Evolutionary conservation across 2,888 invertebrate genomes (phyloP).

Genomic region (Helicoverpa assulta): DNA sequence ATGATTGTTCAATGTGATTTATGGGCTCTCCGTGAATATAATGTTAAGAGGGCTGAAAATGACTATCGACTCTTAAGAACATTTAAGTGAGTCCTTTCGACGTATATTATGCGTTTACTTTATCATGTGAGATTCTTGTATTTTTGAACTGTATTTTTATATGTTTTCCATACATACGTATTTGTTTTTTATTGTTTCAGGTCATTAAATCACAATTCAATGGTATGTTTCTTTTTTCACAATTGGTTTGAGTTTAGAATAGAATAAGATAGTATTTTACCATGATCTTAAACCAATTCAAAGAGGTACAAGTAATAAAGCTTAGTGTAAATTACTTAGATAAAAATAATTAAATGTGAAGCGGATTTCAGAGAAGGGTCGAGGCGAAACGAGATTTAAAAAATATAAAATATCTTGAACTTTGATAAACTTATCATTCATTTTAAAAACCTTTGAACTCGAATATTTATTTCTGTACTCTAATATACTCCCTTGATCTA

Average conservation of each 20-base stretch:
- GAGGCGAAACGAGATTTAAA: neutral
- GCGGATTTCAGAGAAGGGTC: neutral
- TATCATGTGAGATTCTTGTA: no score
- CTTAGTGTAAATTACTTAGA: no score
- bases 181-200: no score
- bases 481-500: conserved; percentile 21
- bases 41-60: neutral
- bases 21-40: neutral
- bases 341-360: no score
- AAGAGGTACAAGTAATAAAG: no score
- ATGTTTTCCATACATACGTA: no score
- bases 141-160: no score
- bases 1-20: neutral
- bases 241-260: no score
- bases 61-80: neutral
- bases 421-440: neutral
- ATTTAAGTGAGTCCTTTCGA: neutral
- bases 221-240: no score
- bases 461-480: conserved; percentile 2
- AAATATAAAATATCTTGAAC: neutral
- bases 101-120: neutral
- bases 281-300: no score
- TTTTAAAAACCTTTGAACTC: conserved; percentile 3
- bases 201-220: no score
- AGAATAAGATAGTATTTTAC: no score